These are phyloP conservation scores for Saimiri boliviensis DNA, from an alignment of 2,113 vertebrate species.

Conservation along the genomic window DNA sequence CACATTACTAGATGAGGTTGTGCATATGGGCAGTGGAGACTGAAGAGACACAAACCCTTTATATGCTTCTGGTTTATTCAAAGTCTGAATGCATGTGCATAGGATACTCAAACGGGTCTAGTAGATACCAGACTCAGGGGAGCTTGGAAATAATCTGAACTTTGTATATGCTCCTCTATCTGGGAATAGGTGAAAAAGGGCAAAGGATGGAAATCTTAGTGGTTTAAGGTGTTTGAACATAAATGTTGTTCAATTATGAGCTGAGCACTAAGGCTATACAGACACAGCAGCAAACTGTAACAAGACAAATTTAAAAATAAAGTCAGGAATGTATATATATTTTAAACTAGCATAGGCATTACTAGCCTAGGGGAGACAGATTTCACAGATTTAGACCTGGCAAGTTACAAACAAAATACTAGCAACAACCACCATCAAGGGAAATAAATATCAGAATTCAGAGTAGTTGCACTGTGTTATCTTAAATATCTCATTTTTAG, in stretches of 20 bases:
- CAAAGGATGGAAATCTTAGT: neutral
- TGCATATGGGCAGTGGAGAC: neutral
- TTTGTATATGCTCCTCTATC: neutral
- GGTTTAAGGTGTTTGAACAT: neutral
- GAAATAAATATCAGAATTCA: neutral
- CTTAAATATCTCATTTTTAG: neutral
- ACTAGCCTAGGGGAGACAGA: neutral
- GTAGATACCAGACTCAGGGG: neutral
- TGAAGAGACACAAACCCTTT: neutral
- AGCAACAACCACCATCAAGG: neutral
- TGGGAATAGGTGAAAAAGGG: neutral
- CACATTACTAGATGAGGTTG: neutral
- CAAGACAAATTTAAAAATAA: conserved; percentile 15
- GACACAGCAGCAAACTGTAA: neutral
- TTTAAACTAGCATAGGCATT: neutral
- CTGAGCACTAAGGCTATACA: neutral
- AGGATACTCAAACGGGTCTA: neutral
- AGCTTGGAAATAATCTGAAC: neutral
- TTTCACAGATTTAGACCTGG: neutral
- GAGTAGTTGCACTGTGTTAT: neutral
- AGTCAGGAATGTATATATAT: neutral
- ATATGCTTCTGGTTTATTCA: neutral
- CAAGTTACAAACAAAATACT: neutral
- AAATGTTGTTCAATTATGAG: neutral
- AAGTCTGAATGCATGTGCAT: neutral